Evolutionary conservation across 2,888 invertebrate genomes (phyloP).

Genomic region (Myopa testacea): DNA sequence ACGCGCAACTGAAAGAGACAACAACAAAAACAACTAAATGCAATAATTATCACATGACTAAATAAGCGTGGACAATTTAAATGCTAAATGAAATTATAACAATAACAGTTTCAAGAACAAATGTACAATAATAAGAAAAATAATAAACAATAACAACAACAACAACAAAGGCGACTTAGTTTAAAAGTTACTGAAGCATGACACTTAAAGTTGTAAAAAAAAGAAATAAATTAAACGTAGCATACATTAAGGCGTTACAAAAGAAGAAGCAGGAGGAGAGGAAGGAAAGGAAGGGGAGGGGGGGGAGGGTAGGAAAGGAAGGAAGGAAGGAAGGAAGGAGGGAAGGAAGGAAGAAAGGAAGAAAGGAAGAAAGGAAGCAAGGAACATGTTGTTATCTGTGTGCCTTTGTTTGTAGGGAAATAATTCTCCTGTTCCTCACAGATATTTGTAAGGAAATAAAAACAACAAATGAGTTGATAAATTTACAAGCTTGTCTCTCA

Average conservation of each 20-base stretch:
- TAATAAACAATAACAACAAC: slow-evolving; percentile 17
- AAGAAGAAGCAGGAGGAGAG: background rate
- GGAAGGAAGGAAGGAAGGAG: background rate
- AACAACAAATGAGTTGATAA: no score
- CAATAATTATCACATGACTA: slow-evolving; percentile 34
- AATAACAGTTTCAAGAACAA: background rate
- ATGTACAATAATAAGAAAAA: background rate
- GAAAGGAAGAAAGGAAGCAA: background rate
- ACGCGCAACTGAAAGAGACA: background rate
- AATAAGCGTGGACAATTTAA: slow-evolving; percentile 24
- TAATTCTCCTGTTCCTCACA: no score
- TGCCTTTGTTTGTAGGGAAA: no score
- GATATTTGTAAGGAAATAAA: no score
- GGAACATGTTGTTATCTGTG: background rate
- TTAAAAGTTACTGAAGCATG: slow-evolving; percentile 25
- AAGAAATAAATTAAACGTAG: slow-evolving; percentile 31
- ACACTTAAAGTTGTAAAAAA: slow-evolving; percentile 10
- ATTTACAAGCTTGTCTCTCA: no score
- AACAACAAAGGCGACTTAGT: slow-evolving; percentile 1
- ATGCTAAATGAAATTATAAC: background rate
- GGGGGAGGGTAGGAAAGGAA: background rate
- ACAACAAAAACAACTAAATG: slow-evolving; percentile 17
- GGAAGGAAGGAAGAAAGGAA: background rate
- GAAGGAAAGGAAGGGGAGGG: background rate
- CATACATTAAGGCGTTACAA: slow-evolving; percentile 14